Evolutionary conservation across 2,888 invertebrate species (phyloP).

Genomic region (Lamellibrachia columna): DNA sequence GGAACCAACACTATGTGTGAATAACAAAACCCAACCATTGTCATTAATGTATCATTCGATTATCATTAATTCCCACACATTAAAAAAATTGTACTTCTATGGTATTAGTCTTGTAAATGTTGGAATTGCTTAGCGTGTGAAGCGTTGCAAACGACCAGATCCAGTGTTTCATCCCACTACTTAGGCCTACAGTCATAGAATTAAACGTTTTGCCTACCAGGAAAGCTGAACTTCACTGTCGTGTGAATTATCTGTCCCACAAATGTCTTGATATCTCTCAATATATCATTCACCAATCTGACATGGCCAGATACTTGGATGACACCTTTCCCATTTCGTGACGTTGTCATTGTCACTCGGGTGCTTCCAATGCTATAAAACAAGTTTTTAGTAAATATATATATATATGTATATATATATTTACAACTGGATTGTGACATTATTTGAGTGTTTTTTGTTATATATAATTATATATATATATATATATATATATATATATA

Average conservation of each 20-base stretch:
- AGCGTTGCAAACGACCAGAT: too few relatives aligned
- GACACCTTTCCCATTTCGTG: background rate
- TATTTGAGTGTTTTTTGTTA: background rate
- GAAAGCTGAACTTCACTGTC: background rate
- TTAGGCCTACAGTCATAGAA: background rate
- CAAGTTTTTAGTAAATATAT: background rate
- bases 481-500: background rate
- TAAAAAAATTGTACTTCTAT: too few relatives aligned
- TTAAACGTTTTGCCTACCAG: background rate
- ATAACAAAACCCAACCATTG: too few relatives aligned
- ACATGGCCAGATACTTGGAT: background rate
- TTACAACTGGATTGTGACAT: background rate
- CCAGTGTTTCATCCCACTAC: too few relatives aligned
- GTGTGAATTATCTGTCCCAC: background rate
- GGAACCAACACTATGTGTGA: too few relatives aligned
- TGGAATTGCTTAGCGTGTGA: too few relatives aligned
- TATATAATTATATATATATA: background rate
- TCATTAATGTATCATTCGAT: too few relatives aligned
- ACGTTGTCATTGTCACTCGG: background rate
- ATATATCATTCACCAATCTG: background rate
- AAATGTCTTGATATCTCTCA: background rate
- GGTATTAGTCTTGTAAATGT: too few relatives aligned
- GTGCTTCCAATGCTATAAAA: background rate
- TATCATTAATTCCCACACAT: too few relatives aligned
- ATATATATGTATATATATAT: background rate